Base-by-base conservation (phyloP, 2,113 vertebrate species). In the Clinocottus analis region DNA sequence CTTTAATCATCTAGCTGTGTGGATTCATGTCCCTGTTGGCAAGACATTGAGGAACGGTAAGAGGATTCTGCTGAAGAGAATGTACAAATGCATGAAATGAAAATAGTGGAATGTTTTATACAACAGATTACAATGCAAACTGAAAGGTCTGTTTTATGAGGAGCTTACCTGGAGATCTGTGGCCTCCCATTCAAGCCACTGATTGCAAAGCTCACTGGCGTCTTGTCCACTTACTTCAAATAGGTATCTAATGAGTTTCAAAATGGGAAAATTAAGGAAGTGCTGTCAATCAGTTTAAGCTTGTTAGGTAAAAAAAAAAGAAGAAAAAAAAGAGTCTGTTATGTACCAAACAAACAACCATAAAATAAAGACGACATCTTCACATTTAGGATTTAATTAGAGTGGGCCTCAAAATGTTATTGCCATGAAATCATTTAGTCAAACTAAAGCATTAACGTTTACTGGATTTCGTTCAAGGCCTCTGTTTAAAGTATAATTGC, bases 171-270 rank as follows among this genome's bases (percentile, higher is more conserved):
- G 96, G 23, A 98, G 93, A 71, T 97, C 94, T 1, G 94, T 96
- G 4, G 94, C 93, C 80, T 98, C 97, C 97, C 97, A 99, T 91
- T 99, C 97, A 69, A 98, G 92, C 96, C 97, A 97, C 77, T 97
- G 97, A 58, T 93, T 94, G 60, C 87, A 95, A 41, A 94, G 85
- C 31, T 95, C 93, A 77, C 84, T 94, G 70, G 90, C 90, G 29
- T 94, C 93, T 89, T 94, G 93, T 49, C 96, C 96, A 10, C 89
- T 92, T 39, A 94, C 78, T 51, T 96, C 94, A 91, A 96, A 97
- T 51, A 98, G 91, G 64, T 97, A 99, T 65, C 97, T 98, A 80
- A 45, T 25, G 29, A 1, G 43, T 67, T 71, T 16, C 25, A 64
- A 72, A 66, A 17, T 11, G 17, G 13, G 33, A 58, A 67, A 78